Evolutionary conservation across 1,140 invertebrate species (phyloP), one percentile per base, ranked within the genome.

Genomic region (Aricia agestis): DNA sequence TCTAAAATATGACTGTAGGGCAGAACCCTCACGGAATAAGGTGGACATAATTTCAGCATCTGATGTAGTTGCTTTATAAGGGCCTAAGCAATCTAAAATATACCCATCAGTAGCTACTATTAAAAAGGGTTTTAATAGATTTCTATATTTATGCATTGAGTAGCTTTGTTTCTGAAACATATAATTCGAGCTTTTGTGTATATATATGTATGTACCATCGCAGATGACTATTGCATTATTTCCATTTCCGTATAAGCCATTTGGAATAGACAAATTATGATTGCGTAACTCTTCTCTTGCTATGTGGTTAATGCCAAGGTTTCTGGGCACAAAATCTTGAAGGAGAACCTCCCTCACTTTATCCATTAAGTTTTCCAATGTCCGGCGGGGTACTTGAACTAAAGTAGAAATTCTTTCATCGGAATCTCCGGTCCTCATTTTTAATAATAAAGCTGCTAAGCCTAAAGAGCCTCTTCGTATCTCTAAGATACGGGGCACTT

Each of bases 401-500:
- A 74, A 58, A 19, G 68, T n/a, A 19, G 72, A 18, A 17, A 76
- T 71, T 61, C 72, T 67, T 52, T 70, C 68, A 52, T 72, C 42
- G 15, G 68, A 69, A 25, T 76, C 75, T 3, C 72, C 75, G 11
- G 68, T 76, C 70, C 75, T 63, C n/a, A 74, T 45, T 71, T 76
- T 76, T 13, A 74, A 45, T 65, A 77, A 67, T 67, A 71, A 70
- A 11, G 57, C 69, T 11, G 36, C 70, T 17, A 74, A 57, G 11
- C 70, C 72, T 31, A 72, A 58, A 10, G 15, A 42, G 5, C 65
- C 63, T 63, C 66, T 68, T 41, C 36, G 18, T 11, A 42, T 70
- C 13, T 63, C 13, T 45, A 1, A 32, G 45, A 73, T 17, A 13
- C 66, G 18, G 42, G 72, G 72, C 19, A 70, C 36, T 68, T 72